Evolutionary conservation across 2,113 vertebrate genomes (phyloP).

Genomic region (Pseudorasbora parva): DNA sequence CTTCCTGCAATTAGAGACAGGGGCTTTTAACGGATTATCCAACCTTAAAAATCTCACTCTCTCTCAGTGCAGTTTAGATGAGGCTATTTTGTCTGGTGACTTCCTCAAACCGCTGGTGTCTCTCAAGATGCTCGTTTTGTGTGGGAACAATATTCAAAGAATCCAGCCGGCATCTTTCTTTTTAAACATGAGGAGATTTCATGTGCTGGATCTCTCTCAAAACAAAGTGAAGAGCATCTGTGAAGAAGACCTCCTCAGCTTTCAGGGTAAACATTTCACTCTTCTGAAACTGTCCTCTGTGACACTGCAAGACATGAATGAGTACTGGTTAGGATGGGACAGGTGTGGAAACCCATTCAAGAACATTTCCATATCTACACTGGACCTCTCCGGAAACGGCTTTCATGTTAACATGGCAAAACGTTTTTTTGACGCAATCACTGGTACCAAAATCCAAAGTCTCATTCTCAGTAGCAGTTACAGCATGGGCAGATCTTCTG

Average conservation of each 20-base stretch:
- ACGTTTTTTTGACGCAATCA: background rate
- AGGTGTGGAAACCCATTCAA: conserved; percentile 82
- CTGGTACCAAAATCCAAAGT: background rate
- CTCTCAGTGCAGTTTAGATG: conserved; percentile 64
- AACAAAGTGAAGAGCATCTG: conserved; percentile 77
- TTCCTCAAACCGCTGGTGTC: conserved; percentile 80
- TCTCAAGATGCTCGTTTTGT: conserved; percentile 76
- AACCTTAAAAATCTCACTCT: background rate
- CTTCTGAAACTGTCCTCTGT: conserved; percentile 70
- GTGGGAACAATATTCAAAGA: background rate
- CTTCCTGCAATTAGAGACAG: background rate
- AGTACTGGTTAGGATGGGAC: conserved; percentile 69
- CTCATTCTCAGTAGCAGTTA: background rate
- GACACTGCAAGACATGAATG: background rate
- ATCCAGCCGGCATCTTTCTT: background rate
- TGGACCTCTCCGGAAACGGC: conserved; percentile 73
- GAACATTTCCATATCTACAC: conserved; percentile 67
- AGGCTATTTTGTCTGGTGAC: conserved; percentile 73
- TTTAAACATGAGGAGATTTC: conserved; percentile 61
- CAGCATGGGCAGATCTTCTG: conserved; percentile 1
- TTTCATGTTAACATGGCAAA: conserved; percentile 4
- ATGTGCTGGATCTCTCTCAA: conserved; percentile 68
- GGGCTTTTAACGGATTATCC: background rate
- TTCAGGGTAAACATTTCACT: conserved; percentile 77
- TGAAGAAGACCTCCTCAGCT: conserved; percentile 77